Conservation (phyloP, 2,888 invertebrate species). For the Diplolepis rosae region DNA sequence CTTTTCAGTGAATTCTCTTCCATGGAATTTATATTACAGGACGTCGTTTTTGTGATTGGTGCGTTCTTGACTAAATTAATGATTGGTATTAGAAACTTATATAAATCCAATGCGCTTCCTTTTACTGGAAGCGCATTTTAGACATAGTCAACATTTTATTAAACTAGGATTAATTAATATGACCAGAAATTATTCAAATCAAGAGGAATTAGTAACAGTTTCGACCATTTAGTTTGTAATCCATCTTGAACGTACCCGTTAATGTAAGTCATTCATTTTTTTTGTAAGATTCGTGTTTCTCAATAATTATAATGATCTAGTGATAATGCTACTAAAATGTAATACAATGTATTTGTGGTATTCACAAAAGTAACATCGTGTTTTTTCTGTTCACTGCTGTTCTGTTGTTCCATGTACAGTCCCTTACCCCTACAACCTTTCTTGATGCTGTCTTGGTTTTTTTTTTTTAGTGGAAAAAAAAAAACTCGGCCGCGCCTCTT, state of each 20-base stretch:
- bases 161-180: conserved; percentile 51
- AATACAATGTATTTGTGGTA: conserved; percentile 66
- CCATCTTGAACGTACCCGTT: conserved; percentile 39
- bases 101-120: conserved; percentile 1
- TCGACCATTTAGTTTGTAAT: conserved; percentile 45
- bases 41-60: conserved; percentile 9
- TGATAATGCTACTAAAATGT: conserved; percentile 55
- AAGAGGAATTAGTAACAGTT: conserved; percentile 10
- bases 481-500: conserved; percentile 59
- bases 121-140: conserved; percentile 34
- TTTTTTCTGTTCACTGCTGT: conserved; percentile 55
- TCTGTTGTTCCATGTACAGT: conserved; percentile 25
- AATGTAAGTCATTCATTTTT: conserved; percentile 32
- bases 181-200: not conserved
- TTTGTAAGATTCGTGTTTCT: conserved; percentile 56
- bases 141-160: conserved; percentile 65
- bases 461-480: conserved; percentile 19
- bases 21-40: not conserved
- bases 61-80: conserved; percentile 22
- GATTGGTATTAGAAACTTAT: conserved; percentile 24
- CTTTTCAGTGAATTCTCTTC: not conserved
- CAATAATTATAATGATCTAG: conserved; percentile 51
- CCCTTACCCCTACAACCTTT: conserved; percentile 13
- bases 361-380: conserved; percentile 60
- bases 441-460: conserved; percentile 22